Percentiles rank a stretch among this genome's conserved stretches.
phyloP scores from a whole-genome alignment of 2,113 vertebrate species.

The Machaerirhynchus nigripectus region DNA sequence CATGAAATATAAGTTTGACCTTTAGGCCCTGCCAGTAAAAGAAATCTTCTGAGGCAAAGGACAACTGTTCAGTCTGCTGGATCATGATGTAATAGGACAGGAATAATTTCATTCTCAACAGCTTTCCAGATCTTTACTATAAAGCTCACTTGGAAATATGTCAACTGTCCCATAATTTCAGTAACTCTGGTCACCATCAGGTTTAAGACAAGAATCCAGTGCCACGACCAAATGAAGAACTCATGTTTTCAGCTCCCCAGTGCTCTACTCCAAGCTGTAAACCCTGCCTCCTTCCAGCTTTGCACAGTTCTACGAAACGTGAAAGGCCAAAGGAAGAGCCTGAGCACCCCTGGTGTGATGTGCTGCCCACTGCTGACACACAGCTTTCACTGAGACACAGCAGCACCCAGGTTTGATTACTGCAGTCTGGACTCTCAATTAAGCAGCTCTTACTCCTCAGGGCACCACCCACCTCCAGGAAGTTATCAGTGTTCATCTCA shows the following conservation, averaged over 20 bases:
- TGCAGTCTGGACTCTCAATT: not conserved
- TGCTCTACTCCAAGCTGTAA: not conserved
- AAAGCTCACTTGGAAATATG: not conserved
- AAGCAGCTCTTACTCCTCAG: not conserved
- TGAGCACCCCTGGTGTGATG: not conserved
- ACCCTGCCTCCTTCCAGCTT: not conserved
- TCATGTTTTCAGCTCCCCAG: not conserved
- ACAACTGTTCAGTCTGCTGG: not conserved
- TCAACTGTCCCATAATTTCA: not conserved
- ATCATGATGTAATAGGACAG: not conserved
- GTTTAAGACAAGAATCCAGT: not conserved
- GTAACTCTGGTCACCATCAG: not conserved
- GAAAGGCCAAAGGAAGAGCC: not conserved
- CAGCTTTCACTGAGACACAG: not conserved
- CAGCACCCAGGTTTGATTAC: not conserved
- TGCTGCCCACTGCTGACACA: not conserved
- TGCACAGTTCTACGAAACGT: rapidly evolving
- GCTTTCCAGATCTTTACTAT: not conserved
- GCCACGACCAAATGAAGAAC: not conserved
- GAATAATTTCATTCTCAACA: not conserved
- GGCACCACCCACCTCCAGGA: conserved; percentile 81
- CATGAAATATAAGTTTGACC: not conserved
- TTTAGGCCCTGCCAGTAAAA: not conserved
- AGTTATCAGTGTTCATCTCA: conserved; percentile 94
- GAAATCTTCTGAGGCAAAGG: conserved; percentile 7